phyloP scores from a whole-genome alignment of 2,113 vertebrate genomes.

The Raphicerus campestris region DNA sequence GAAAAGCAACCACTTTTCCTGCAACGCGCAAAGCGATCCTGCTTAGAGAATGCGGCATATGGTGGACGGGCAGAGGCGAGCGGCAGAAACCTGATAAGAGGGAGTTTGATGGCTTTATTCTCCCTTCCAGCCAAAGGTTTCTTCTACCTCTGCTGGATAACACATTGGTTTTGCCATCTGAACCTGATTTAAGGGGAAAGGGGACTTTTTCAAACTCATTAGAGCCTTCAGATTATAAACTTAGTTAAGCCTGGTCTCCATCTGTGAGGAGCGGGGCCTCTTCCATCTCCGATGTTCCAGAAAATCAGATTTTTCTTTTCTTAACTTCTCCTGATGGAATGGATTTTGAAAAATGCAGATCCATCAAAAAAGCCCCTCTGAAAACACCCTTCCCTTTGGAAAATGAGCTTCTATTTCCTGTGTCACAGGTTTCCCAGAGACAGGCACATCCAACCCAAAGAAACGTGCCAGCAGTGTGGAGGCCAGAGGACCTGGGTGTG shows the following conservation, averaged over 20 bases:
- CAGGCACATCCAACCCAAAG: neutral
- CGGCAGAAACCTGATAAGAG: neutral
- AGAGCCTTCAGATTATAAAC: neutral
- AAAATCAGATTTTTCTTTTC: neutral
- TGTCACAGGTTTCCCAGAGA: neutral
- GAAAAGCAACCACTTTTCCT: conserved; percentile 3
- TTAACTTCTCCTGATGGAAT: neutral
- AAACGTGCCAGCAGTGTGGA: fast-evolving
- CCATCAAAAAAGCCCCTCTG: neutral
- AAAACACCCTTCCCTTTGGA: neutral
- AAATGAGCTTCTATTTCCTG: neutral
- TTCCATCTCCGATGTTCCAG: fast-evolving
- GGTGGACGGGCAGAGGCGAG: neutral
- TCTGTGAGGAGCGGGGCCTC: fast-evolving
- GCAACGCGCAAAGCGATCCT: neutral
- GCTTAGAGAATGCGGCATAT: neutral
- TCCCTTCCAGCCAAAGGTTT: neutral
- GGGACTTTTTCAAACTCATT: neutral
- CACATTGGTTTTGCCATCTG: neutral
- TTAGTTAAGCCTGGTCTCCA: neutral
- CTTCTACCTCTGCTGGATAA: neutral
- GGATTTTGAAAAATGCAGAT: neutral
- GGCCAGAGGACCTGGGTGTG: fast-evolving
- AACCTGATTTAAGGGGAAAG: neutral
- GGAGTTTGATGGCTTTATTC: neutral